These are phyloP conservation scores for Parapristionchus giblindavisi DNA, from an alignment of 2,888 invertebrate species.

Conservation along the genomic window DNA sequence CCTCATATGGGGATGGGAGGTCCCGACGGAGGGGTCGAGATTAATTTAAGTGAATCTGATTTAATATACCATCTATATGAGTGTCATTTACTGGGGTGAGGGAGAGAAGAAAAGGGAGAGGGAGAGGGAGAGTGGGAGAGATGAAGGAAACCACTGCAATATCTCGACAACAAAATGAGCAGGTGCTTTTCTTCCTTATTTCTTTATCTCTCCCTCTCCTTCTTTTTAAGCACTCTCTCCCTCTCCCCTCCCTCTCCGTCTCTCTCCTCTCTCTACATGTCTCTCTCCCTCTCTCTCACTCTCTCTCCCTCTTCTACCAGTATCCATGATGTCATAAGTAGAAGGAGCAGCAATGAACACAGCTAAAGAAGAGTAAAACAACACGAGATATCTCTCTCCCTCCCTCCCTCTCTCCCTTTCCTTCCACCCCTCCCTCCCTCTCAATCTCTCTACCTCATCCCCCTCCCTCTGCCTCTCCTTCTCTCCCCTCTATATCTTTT, in stretches of 20 bases:
- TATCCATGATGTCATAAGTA: slow-evolving; percentile 2
- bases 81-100: neutral
- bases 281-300: neutral
- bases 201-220: too few relatives aligned
- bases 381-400: neutral
- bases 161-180: too few relatives aligned
- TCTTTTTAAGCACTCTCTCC: too few relatives aligned
- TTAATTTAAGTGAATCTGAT: neutral
- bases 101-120: neutral
- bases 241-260: neutral
- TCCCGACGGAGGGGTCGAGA: too few relatives aligned
- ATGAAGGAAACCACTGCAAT: too few relatives aligned
- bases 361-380: neutral
- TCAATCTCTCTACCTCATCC: slow-evolving; percentile 12
- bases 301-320: slow-evolving; percentile 5
- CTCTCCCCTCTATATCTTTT: neutral
- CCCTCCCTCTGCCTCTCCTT: slow-evolving; percentile 1
- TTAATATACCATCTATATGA: neutral
- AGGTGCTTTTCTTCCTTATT: too few relatives aligned
- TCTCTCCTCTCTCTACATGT: neutral
- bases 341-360: neutral
- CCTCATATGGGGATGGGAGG: too few relatives aligned
- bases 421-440: neutral
- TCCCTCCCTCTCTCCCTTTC: neutral
- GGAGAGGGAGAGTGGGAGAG: too few relatives aligned